These are phyloP conservation scores for Climacteris rufus DNA, from an alignment of 2,113 vertebrate species.

Conservation along the genomic window DNA sequence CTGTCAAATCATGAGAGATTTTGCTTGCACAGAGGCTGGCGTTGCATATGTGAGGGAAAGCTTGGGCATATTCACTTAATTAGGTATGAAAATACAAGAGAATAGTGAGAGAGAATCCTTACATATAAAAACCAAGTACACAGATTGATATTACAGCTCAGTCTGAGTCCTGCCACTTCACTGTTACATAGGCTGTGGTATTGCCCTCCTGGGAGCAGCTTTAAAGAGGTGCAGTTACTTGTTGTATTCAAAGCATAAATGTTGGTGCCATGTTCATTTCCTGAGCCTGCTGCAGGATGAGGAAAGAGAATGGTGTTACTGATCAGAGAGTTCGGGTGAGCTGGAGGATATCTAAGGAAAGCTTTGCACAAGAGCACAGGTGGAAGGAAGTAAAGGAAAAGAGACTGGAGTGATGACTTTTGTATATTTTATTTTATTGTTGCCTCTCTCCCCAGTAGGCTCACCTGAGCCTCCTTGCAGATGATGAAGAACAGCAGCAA, in stretches of 20 bases:
- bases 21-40: background rate
- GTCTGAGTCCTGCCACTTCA: background rate
- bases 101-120: background rate
- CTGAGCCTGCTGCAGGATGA: background rate
- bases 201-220: background rate
- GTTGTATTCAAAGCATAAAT: background rate
- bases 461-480: background rate
- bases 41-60: background rate
- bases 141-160: background rate
- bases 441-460: background rate
- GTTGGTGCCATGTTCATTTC: background rate
- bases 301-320: background rate
- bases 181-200: background rate
- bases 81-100: background rate
- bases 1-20: background rate
- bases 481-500: background rate
- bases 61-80: background rate
- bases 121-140: background rate
- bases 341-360: background rate
- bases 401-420: background rate
- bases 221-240: background rate
- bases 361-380: background rate
- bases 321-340: background rate
- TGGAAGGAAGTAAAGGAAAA: background rate
- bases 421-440: background rate